A percentile compares a stretch with the other conserved stretches of the same genome.
These are phyloP conservation scores for Perca fluviatilis DNA, from an alignment of 2,113 vertebrate genomes.

Conservation along the genomic window DNA sequence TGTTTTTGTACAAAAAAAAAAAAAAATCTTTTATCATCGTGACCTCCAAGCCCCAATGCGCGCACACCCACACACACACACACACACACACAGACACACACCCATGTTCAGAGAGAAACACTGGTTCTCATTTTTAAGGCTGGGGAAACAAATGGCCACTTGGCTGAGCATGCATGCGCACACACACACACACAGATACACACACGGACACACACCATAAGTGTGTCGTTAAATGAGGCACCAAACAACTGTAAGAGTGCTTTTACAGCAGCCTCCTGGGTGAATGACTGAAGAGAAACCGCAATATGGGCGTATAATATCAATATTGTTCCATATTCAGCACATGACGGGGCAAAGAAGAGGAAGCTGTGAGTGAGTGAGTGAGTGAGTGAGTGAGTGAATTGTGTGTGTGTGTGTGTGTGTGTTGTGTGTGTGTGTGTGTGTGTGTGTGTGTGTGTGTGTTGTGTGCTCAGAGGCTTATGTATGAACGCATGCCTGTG, in stretches of 20 bases:
- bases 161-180: conserved; percentile 17
- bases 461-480: neutral
- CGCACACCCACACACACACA: neutral
- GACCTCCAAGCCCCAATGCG: conserved; percentile 1
- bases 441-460: conserved; percentile 25
- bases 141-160: conserved; percentile 61
- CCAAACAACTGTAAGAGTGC: conserved; percentile 45
- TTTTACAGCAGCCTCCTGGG: conserved; percentile 53
- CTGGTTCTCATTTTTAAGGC: conserved; percentile 64
- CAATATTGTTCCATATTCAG: conserved; percentile 55
- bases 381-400: neutral
- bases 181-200: conserved; percentile 1
- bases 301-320: conserved; percentile 57
- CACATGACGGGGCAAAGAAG: conserved; percentile 33
- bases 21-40: neutral
- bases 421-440: conserved; percentile 21
- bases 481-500: conserved; percentile 30
- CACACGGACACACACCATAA: conserved; percentile 15
- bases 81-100: neutral
- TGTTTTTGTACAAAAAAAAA: neutral
- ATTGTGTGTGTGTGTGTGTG: conserved; percentile 13
- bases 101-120: neutral
- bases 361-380: conserved; percentile 13
- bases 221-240: conserved; percentile 56
- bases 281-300: conserved; percentile 47